A percentile compares a stretch with the other conserved stretches of the same genome.
These are phyloP conservation scores for Megaleporinus macrocephalus DNA, from an alignment of 2,113 vertebrate species.

Conservation along the genomic window DNA sequence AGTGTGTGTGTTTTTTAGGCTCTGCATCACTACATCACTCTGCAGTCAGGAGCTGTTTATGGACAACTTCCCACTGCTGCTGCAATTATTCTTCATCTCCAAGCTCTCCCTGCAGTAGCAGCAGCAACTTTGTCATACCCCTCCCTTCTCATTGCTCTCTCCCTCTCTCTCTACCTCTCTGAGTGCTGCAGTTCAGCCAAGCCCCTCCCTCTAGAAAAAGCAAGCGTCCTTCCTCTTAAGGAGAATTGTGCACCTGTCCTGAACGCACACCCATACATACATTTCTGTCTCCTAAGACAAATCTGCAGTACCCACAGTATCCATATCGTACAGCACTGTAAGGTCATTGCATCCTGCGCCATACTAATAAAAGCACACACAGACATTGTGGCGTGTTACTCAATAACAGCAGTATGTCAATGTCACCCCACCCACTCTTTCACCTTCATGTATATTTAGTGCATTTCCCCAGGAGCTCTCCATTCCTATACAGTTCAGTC, in stretches of 20 bases:
- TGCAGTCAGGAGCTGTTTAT: conserved; percentile 55
- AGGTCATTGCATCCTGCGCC: background rate
- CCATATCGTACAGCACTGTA: background rate
- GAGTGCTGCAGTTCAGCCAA: conserved; percentile 18
- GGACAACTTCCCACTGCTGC: conserved; percentile 54
- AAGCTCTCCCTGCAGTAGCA: conserved; percentile 41
- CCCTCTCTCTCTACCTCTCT: background rate
- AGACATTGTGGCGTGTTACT: conserved; percentile 34
- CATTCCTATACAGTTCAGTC: background rate
- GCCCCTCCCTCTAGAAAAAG: conserved; percentile 41
- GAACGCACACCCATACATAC: background rate
- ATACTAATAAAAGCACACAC: background rate
- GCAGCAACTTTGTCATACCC: conserved; percentile 41
- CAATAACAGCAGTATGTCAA: conserved; percentile 35
- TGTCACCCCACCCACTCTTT: conserved; percentile 39
- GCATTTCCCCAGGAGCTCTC: background rate
- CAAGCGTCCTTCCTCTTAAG: conserved; percentile 49
- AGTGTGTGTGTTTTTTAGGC: conserved; percentile 54
- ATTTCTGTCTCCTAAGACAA: conserved; percentile 1
- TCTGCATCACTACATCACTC: conserved; percentile 74
- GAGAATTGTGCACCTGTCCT: conserved; percentile 36
- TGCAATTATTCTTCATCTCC: conserved; percentile 54
- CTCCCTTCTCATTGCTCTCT: background rate
- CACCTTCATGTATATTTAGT: conserved; percentile 50
- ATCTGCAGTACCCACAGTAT: background rate